Conservation (phyloP, 2,797 vertebrate genomes). For the Borostomias antarcticus region DNA sequence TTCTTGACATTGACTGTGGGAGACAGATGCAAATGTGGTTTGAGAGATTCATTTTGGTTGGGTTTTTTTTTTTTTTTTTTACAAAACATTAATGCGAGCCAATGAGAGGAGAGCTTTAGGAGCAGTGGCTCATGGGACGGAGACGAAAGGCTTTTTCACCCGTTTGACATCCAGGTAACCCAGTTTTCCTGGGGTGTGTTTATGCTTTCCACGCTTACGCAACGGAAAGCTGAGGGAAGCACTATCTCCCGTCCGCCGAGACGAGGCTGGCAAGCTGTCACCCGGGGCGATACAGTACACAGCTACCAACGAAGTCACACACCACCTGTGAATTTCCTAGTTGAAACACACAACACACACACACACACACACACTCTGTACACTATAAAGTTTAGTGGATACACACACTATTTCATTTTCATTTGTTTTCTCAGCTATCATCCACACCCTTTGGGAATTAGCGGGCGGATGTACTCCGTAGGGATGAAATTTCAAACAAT, state of each 20-base stretch:
- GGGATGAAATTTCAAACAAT: too few relatives aligned
- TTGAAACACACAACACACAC: constrained; percentile 32
- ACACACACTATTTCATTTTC: background rate
- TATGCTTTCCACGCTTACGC: constrained; percentile 73
- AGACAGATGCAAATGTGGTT: constrained; percentile 37
- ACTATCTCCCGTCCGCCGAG: constrained; percentile 65
- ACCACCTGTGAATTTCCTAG: constrained; percentile 62
- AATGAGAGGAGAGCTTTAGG: constrained; percentile 21
- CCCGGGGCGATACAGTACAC: background rate
- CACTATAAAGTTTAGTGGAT: background rate
- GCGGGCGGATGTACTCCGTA: too few relatives aligned
- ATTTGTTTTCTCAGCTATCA: too few relatives aligned
- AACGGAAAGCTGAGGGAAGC: constrained; percentile 70
- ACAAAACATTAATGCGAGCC: constrained; percentile 41
- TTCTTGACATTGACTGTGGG: constrained; percentile 42
- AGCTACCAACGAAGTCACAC: constrained; percentile 52
- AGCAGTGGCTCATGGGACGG: constrained; percentile 37
- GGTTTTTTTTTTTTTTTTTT: constrained; percentile 22
- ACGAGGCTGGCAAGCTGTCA: constrained; percentile 71
- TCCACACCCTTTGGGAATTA: too few relatives aligned
- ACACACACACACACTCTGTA: background rate
- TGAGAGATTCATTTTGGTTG: constrained; percentile 41
- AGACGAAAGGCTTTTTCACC: constrained; percentile 54
- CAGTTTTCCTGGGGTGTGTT: constrained; percentile 70
- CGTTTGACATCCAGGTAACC: constrained; percentile 76